These are phyloP conservation scores for Myotis davidii DNA, from an alignment of 2,113 vertebrate species.

Conservation along the genomic window DNA sequence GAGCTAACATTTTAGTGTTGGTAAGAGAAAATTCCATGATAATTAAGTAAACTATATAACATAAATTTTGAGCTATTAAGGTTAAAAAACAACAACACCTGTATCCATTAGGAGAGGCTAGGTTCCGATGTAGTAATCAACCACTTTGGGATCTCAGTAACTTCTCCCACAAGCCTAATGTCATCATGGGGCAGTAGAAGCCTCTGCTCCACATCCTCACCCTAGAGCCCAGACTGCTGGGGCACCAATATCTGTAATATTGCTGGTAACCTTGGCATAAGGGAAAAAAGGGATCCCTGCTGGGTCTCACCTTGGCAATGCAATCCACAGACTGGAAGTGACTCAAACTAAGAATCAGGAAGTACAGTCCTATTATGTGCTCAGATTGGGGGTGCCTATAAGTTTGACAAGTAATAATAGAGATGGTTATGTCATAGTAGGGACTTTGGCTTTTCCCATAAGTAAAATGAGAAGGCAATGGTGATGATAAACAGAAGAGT, in stretches of 20 bases:
- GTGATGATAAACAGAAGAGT: background rate
- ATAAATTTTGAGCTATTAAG: background rate
- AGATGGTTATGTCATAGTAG: background rate
- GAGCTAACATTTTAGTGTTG: background rate
- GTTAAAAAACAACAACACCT: background rate
- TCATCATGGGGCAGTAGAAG: background rate
- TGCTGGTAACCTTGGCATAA: background rate
- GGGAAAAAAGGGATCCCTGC: rapidly evolving
- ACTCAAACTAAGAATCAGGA: background rate
- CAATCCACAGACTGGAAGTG: background rate
- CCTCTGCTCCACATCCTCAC: background rate
- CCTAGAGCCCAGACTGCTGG: background rate
- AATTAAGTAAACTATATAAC: background rate
- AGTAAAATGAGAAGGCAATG: background rate
- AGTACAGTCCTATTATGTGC: background rate
- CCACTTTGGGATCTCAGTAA: background rate
- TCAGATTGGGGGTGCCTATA: background rate
- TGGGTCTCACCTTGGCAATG: background rate
- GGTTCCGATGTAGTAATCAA: background rate
- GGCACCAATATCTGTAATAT: background rate
- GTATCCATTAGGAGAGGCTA: background rate
- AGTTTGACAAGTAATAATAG: background rate
- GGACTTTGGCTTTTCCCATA: background rate
- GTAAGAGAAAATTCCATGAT: background rate
- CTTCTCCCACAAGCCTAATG: background rate